Evolutionary conservation across 1,140 invertebrate species (phyloP), one percentile per base, ranked within the genome.

Genomic region (Heliconius himera): DNA sequence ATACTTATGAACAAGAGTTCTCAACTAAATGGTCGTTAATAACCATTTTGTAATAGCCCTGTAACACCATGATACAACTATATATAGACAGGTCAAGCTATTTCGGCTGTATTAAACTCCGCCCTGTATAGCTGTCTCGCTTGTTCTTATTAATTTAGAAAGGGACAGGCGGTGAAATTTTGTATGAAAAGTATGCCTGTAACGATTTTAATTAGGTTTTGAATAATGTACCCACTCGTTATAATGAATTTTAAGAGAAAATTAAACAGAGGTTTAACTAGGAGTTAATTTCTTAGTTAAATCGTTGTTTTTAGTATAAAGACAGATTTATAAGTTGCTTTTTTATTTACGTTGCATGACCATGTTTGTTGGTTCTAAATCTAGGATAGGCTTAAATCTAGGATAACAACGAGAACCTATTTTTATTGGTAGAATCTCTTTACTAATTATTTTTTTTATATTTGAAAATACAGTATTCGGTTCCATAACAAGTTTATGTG

Each of bases 41-140:
- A 26, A 26, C 60, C 60, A 66, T 22, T 66, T 66, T 66, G 9
- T 29, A 13, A 66, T 22, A 8, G 13, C 22, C 60, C 60, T 29
- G 11, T 66, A 3, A 29, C 26, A 66, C 9, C 22, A 13, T 26
- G n/a, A 29, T 26, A 29, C 11, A 66, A 66, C 60, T 66, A 66
- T 66, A 29, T 66, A 22, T 11, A 16, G 60, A 66, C 22, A 66
- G 60, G 9, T 66, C 60, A 13, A 66, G 22, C 60, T n/a, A 29
- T 26, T 29, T 66, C n/a, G 60, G 60, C 26, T 29, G 9, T 29
- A 5, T 13, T n/a, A 29, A 13, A 29, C 60, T 74, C 85, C 76
- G 49, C 89, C 88, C 84, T 84, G 16, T 60, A 36, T 79, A 46
- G 36, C 60, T 54, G 41, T 86, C 77, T 80, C 79, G 78, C 77